These are phyloP conservation scores for Drosophila ogumai DNA, from an alignment of 1,140 invertebrate genomes.

Conservation along the genomic window DNA sequence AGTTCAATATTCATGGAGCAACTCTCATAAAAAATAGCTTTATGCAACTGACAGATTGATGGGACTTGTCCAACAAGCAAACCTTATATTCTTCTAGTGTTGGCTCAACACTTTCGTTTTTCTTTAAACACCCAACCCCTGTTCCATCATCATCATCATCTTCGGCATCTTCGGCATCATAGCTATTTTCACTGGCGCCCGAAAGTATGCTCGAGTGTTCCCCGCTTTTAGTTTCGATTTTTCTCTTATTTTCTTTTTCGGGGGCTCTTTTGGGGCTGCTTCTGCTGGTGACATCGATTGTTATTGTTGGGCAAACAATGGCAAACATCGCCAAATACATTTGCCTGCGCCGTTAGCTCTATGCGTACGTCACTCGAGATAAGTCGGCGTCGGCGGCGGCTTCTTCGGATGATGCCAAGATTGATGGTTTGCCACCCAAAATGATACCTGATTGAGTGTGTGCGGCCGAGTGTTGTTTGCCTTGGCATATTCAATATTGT, in stretches of 20 bases:
- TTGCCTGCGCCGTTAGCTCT: constrained; percentile 70
- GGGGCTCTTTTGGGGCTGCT: constrained; percentile 43
- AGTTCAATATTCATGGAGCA: constrained; percentile 1
- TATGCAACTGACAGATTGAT: constrained; percentile 43
- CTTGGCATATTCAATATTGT: constrained; percentile 50
- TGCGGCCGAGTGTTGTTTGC: constrained; percentile 50
- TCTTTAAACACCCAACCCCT: constrained; percentile 13
- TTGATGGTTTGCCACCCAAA: constrained; percentile 72
- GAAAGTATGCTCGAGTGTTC: constrained; percentile 59
- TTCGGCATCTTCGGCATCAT: constrained; percentile 11
- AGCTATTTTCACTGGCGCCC: constrained; percentile 46
- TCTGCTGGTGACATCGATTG: constrained; percentile 74
- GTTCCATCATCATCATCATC: constrained; percentile 7
- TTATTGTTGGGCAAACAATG: constrained; percentile 78
- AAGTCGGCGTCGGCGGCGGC: constrained; percentile 30
- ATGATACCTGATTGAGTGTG: constrained; percentile 79
- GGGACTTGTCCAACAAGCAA: constrained; percentile 32
- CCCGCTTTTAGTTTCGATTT: constrained; percentile 52
- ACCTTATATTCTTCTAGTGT: not conserved
- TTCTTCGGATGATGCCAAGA: constrained; percentile 52
- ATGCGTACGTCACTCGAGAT: constrained; percentile 65
- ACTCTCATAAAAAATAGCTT: not conserved
- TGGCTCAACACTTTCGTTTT: constrained; percentile 42
- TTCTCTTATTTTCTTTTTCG: not conserved
- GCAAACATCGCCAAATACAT: constrained; percentile 72